Evolutionary conservation across 92 coral and sea anemone species (phyloP).

Genomic region (Porites cylindrica): DNA sequence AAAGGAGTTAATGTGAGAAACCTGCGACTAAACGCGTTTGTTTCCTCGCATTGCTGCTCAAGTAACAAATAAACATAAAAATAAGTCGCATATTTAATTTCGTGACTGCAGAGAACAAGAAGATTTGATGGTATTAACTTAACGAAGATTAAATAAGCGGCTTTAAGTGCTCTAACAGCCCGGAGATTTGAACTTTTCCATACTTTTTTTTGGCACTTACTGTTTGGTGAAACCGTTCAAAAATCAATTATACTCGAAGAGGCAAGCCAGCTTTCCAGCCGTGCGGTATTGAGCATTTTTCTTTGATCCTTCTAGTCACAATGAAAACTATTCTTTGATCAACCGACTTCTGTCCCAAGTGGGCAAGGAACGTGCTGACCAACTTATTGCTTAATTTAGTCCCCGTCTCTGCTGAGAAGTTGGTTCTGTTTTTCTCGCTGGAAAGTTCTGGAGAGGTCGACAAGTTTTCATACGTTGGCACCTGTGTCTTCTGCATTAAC

Average conservation of each 20-base stretch:
- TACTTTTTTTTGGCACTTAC: neutral
- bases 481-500: neutral
- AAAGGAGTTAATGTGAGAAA: slow-evolving; percentile 10
- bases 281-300: slow-evolving; percentile 64
- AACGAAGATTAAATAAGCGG: slow-evolving; percentile 10
- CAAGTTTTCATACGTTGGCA: neutral
- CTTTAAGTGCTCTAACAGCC: neutral
- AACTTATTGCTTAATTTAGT: slow-evolving; percentile 18
- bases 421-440: neutral
- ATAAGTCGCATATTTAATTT: slow-evolving; percentile 26
- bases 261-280: slow-evolving; percentile 5
- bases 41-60: slow-evolving; percentile 1
- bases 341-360: slow-evolving; percentile 75
- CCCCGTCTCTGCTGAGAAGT: neutral
- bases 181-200: slow-evolving; percentile 12
- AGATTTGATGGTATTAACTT: slow-evolving; percentile 20
- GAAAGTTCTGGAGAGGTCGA: neutral
- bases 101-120: slow-evolving; percentile 36
- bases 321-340: slow-evolving; percentile 69
- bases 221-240: slow-evolving; percentile 17
- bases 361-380: slow-evolving; percentile 32
- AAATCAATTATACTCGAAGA: slow-evolving; percentile 19
- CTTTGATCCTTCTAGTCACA: slow-evolving; percentile 86
- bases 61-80: neutral
- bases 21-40: slow-evolving; percentile 2